Conservation (phyloP, 2,113 vertebrate genomes). For the Lethenteron reissneri region DNA sequence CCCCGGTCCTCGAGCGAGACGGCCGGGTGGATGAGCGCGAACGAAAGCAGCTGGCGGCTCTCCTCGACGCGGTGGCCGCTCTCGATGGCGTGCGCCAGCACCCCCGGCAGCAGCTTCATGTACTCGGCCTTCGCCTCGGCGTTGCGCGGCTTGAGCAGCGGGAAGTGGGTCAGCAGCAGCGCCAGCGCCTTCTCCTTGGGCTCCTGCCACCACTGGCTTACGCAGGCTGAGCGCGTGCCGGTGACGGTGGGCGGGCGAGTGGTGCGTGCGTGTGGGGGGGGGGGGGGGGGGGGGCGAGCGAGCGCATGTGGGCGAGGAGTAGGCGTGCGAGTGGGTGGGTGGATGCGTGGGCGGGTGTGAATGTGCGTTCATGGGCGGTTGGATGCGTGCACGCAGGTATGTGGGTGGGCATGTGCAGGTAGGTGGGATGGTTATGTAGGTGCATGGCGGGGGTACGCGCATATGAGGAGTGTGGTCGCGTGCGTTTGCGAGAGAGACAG, state of each 20-base stretch:
- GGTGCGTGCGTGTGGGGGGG: too few species aligned
- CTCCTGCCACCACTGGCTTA: constrained; percentile 77
- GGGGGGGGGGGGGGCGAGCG: too few species aligned
- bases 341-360: too few species aligned
- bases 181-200: constrained; percentile 65
- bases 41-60: constrained; percentile 71
- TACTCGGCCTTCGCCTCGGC: constrained; percentile 76
- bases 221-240: constrained; percentile 28
- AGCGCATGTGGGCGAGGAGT: too few species aligned
- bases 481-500: background rate
- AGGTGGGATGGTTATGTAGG: too few species aligned
- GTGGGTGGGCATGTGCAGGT: too few species aligned
- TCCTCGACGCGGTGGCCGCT: constrained; percentile 80
- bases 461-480: too few species aligned
- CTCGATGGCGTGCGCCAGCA: constrained; percentile 73
- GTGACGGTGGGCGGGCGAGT: too few species aligned
- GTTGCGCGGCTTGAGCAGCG: constrained; percentile 70
- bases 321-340: too few species aligned
- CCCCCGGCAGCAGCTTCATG: constrained; percentile 77
- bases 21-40: constrained; percentile 79
- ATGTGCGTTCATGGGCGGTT: too few species aligned
- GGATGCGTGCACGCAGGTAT: too few species aligned
- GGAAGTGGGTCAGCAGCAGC: constrained; percentile 61
- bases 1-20: constrained; percentile 78
- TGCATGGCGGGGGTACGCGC: too few species aligned